Percentiles rank a stretch among this genome's conserved stretches.
Conservation (phyloP, 2,888 invertebrate genomes). For the Tetranychus piercei region DNA sequence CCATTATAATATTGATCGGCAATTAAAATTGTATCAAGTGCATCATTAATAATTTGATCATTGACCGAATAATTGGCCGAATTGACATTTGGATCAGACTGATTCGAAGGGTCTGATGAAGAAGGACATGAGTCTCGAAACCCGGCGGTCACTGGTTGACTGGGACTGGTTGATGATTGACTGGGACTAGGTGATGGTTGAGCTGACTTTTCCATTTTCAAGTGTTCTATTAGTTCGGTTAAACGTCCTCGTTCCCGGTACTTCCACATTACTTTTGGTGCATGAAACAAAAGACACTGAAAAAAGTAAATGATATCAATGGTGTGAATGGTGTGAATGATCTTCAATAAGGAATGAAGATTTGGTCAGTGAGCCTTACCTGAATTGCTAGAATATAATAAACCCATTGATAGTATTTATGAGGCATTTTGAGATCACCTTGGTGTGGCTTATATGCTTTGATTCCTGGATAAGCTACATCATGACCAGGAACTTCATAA, state of each 20-base stretch:
- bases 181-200: background rate
- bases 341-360: too few species aligned
- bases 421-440: background rate
- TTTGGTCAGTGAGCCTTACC: background rate
- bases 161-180: too few species aligned
- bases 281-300: background rate
- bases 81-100: background rate
- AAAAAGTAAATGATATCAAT: slow-evolving; percentile 46
- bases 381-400: slow-evolving; percentile 5
- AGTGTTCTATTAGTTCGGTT: background rate
- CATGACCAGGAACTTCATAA: background rate
- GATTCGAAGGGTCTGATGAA: background rate
- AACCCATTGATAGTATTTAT: slow-evolving; percentile 12
- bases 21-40: background rate
- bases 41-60: background rate
- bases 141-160: background rate
- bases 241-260: background rate
- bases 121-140: background rate
- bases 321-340: slow-evolving; percentile 48
- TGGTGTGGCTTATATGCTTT: background rate
- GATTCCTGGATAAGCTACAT: slow-evolving; percentile 5
- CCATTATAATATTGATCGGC: slow-evolving; percentile 40
- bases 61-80: background rate
- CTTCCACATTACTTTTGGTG: background rate
- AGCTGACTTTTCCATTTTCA: background rate